These are phyloP conservation scores for Rhamphomyia laevipes DNA, from an alignment of 2,888 invertebrate species.

Conservation along the genomic window DNA sequence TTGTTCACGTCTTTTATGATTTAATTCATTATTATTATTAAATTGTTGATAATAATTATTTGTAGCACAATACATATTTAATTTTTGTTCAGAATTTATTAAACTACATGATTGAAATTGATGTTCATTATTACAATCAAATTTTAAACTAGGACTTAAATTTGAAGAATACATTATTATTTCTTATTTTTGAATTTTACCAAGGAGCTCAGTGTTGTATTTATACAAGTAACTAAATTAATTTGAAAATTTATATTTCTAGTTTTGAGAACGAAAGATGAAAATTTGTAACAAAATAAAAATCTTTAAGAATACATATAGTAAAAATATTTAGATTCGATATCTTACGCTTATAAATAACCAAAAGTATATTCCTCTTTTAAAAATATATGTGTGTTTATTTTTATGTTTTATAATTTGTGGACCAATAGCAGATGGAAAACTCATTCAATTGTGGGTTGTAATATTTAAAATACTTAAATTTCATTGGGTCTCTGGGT, in stretches of 20 bases:
- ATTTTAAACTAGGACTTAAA: background rate
- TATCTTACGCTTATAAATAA: too few species aligned
- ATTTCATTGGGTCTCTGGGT: background rate
- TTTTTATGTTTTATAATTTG: background rate
- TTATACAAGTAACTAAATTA: background rate
- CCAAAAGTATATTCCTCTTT: too few species aligned
- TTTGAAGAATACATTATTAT: too few species aligned
- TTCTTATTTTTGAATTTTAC: too few species aligned
- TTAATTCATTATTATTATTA: background rate
- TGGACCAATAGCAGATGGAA: constrained; percentile 1
- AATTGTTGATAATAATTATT: background rate
- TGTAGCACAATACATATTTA: background rate
- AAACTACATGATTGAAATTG: background rate
- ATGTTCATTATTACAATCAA: background rate
- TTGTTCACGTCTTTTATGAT: background rate
- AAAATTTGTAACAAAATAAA: too few species aligned
- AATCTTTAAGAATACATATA: too few species aligned
- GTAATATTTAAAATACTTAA: background rate
- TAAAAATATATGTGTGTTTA: background rate
- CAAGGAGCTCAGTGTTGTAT: background rate
- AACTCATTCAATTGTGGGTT: background rate
- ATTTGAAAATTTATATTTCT: background rate
- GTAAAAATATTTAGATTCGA: background rate
- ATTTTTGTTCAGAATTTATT: background rate
- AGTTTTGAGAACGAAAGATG: background rate